Percentiles rank a stretch among this genome's conserved stretches.
These are phyloP conservation scores for Lacerta agilis DNA, from an alignment of 2,797 vertebrate genomes.

Conservation along the genomic window DNA sequence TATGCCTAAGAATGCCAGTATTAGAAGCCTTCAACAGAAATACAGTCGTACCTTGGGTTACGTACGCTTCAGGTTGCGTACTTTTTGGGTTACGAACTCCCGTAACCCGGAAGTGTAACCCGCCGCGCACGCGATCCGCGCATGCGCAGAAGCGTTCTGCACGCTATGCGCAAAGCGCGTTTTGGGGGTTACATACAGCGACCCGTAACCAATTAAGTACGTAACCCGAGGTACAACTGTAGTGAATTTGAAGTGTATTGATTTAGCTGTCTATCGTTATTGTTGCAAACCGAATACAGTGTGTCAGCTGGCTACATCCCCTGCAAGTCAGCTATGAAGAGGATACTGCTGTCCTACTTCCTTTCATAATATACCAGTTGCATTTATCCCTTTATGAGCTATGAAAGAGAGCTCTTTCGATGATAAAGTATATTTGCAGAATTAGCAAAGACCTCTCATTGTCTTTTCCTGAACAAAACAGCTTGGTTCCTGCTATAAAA, in stretches of 20 bases:
- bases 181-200: too few relatives aligned
- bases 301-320: constrained; percentile 42
- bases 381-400: constrained; percentile 60
- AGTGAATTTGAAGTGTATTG: constrained; percentile 45
- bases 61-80: too few relatives aligned
- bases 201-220: too few relatives aligned
- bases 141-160: too few relatives aligned
- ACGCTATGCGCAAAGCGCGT: too few relatives aligned
- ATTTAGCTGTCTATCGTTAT: constrained; percentile 57
- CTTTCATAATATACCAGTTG: constrained; percentile 55
- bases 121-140: too few relatives aligned
- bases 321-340: constrained; percentile 27
- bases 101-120: too few relatives aligned
- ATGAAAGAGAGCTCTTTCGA: constrained; percentile 60
- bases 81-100: too few relatives aligned
- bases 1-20: constrained; percentile 58
- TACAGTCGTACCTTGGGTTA: background rate
- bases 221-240: too few relatives aligned
- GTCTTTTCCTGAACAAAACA: constrained; percentile 61
- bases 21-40: constrained; percentile 63
- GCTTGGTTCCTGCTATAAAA: constrained; percentile 59
- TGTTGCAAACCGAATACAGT: constrained; percentile 45
- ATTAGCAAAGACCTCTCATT: constrained; percentile 47
- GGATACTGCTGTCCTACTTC: constrained; percentile 28
- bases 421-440: constrained; percentile 57